Percentiles rank a stretch among this genome's conserved stretches.
These are phyloP conservation scores for Scaptomyza tumidula DNA, from an alignment of 2,888 invertebrate genomes.

Conservation along the genomic window DNA sequence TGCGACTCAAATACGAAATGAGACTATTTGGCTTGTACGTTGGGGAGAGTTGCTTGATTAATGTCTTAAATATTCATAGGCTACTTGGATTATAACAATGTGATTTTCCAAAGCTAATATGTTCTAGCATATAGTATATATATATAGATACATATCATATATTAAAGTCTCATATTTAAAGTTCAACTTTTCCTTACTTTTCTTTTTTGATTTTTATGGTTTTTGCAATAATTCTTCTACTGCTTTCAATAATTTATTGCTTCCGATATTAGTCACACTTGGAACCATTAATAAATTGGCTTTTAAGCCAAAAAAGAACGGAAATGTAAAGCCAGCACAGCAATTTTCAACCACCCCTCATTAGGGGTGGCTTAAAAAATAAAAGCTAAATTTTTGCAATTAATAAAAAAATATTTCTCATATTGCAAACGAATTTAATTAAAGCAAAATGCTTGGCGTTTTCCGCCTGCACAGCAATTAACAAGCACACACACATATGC, in stretches of 20 bases:
- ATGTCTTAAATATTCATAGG: not conserved
- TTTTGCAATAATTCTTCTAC: not conserved
- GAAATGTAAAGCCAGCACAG: conserved; percentile 16
- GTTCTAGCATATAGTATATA: too few relatives aligned
- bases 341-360: not conserved
- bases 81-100: conserved; percentile 2
- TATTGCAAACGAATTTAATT: conserved; percentile 65
- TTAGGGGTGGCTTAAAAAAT: conserved; percentile 32
- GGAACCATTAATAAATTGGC: conserved; percentile 50
- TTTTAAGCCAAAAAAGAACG: conserved; percentile 16
- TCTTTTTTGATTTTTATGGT: too few relatives aligned
- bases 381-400: conserved; percentile 32
- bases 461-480: conserved; percentile 66
- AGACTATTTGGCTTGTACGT: conserved; percentile 6
- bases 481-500: conserved; percentile 32
- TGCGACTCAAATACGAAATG: conserved; percentile 76
- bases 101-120: not conserved
- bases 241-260: conserved; percentile 44
- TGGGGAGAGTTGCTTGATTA: not conserved
- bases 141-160: too few relatives aligned
- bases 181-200: not conserved
- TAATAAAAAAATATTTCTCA: conserved; percentile 42
- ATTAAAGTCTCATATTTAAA: too few relatives aligned
- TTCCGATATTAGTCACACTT: conserved; percentile 65
- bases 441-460: conserved; percentile 61